Base-by-base conservation (phyloP, 2,888 invertebrate genomes). In the Noctuana brunneofusca region DNA sequence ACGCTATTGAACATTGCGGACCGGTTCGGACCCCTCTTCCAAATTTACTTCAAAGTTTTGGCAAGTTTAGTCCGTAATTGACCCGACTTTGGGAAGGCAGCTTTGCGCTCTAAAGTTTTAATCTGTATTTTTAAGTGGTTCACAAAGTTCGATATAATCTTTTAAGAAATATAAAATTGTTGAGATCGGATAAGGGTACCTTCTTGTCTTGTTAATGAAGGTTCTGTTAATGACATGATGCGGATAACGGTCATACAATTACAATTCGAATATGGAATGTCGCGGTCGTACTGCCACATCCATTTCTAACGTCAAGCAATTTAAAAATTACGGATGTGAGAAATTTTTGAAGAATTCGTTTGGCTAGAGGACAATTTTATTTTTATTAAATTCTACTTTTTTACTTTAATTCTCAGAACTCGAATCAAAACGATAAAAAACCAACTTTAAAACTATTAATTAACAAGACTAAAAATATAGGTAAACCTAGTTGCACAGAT, bases 111-210 rank as follows among this genome's bases (percentile, higher is more conserved):
- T 58, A 48, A 55, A 62, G 48, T 62, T 62, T 53, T 62, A 62
- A 62, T 62, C 48, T 55, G 60, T 48, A 55, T 62, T 62, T 62
- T 54, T 55, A 62, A 62, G 60, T 62, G 60, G 54, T 60, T 48
- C 35, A 48, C 50, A 48, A 54, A 55, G 18, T 48, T 62, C 43
- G 16, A 43, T 60, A 43, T 54, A 60, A 60, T 35, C 60, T 54
- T 60, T 60, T 54, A 18, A 38, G 35, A 27, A 52, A 52, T 27
- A 43, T 48, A 55, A 58, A 54, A 35, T 62, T 49, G 32, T 48
- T 41, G 27, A 32, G 53, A 54, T 54, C 53, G 14, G 14, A 32
- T 49, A 32, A n/a, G n/a, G 35, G 9, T 18, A 18, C 18, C 11
- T 49, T 32, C 9, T n/a, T 24, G n/a, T 43, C 43, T 43, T 53